Conservation (phyloP, 2,888 invertebrate genomes). For the Branchellion lobata region DNA sequence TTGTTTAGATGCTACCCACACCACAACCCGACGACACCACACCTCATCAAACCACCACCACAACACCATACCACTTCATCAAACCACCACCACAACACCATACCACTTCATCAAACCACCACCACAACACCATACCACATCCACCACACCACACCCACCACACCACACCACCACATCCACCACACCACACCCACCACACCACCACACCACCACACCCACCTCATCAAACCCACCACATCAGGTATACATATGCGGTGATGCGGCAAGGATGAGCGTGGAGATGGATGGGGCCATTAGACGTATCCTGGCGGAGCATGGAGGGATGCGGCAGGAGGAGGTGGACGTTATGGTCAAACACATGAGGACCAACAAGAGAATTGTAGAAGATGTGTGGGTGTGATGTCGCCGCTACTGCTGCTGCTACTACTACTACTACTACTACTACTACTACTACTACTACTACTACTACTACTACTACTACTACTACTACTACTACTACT, state of each 20-base stretch:
- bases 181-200: too few relatives aligned
- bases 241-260: slow-evolving; percentile 74
- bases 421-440: slow-evolving; percentile 9
- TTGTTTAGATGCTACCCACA: too few relatives aligned
- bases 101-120: too few relatives aligned
- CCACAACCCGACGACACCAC: too few relatives aligned
- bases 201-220: too few relatives aligned
- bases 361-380: slow-evolving; percentile 60
- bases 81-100: too few relatives aligned
- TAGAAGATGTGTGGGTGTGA: slow-evolving; percentile 63
- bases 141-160: too few relatives aligned
- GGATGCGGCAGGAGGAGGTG: slow-evolving; percentile 60
- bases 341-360: slow-evolving; percentile 58
- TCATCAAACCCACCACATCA: too few relatives aligned
- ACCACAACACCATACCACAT: too few relatives aligned
- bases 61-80: too few relatives aligned
- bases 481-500: slow-evolving; percentile 29
- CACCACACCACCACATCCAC: too few relatives aligned
- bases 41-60: too few relatives aligned
- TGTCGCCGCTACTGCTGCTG: neutral
- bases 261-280: slow-evolving; percentile 71
- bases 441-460: slow-evolving; percentile 21
- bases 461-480: slow-evolving; percentile 24
- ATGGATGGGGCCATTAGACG: slow-evolving; percentile 68
- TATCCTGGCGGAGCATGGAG: slow-evolving; percentile 64